phyloP scores from a whole-genome alignment of 2,797 vertebrate species.

The Eulemur mongoz region DNA sequence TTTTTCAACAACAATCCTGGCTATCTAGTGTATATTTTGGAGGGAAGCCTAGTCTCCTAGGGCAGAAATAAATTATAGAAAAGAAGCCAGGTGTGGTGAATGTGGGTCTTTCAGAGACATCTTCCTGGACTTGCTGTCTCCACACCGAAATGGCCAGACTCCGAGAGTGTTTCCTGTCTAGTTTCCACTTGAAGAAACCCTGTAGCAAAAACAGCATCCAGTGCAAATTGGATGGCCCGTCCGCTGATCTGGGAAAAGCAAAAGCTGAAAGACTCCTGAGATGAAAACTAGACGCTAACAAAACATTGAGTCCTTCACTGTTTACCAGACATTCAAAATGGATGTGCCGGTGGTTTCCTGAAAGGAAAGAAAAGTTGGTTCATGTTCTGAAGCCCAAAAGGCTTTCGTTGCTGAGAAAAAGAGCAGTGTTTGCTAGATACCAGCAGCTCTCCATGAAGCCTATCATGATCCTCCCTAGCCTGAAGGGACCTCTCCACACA shows the following conservation, averaged over 20 bases:
- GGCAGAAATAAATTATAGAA: slow-evolving; percentile 27
- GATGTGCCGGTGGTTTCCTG: slow-evolving; percentile 46
- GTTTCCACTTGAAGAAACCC: slow-evolving; percentile 61
- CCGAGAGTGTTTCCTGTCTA: slow-evolving; percentile 70
- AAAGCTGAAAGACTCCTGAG: neutral
- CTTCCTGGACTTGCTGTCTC: slow-evolving; percentile 54
- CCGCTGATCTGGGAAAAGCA: neutral
- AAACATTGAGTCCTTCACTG: slow-evolving; percentile 41
- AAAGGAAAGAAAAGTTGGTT: slow-evolving; percentile 41
- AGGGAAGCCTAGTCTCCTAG: neutral
- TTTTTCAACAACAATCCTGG: neutral
- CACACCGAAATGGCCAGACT: neutral
- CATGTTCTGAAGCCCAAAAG: neutral
- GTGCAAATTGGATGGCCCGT: neutral
- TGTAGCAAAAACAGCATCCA: neutral
- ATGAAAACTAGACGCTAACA: slow-evolving; percentile 50
- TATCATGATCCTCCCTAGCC: neutral
- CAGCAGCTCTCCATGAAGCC: neutral
- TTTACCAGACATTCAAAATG: slow-evolving; percentile 30
- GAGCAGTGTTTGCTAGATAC: neutral
- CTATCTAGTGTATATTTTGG: slow-evolving; percentile 40
- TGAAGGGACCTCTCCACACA: neutral
- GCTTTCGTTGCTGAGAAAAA: neutral
- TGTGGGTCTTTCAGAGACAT: slow-evolving; percentile 55
- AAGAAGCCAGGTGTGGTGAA: slow-evolving; percentile 5